Conservation (phyloP, 2,797 vertebrate species). For the Hirundo rustica region DNA sequence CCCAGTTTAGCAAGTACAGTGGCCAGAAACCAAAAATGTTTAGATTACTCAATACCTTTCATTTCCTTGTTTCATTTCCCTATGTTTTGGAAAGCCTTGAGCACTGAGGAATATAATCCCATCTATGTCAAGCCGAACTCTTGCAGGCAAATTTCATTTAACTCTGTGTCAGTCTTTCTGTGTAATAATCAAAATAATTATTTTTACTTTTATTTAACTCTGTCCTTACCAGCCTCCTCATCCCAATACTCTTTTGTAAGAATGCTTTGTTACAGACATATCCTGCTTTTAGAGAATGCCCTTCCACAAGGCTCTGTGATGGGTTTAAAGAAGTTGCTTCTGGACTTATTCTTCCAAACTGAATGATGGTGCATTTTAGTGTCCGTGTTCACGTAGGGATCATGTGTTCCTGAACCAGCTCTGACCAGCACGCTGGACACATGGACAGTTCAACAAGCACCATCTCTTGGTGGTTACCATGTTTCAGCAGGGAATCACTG, state of each 20-base stretch:
- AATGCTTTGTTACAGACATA: neutral
- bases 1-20: constrained; percentile 64
- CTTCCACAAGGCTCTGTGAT: neutral
- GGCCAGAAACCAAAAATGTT: constrained; percentile 73
- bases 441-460: neutral
- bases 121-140: constrained; percentile 42
- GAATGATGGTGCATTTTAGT: neutral
- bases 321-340: neutral
- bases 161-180: neutral
- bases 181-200: neutral
- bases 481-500: neutral
- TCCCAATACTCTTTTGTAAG: neutral
- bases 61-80: constrained; percentile 82
- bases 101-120: constrained; percentile 57
- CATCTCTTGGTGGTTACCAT: fast-evolving
- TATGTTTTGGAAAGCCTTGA: constrained; percentile 70
- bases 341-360: neutral
- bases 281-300: neutral
- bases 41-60: constrained; percentile 78
- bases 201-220: neutral
- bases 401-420: neutral
- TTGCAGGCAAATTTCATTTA: constrained; percentile 43
- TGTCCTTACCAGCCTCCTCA: neutral
- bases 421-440: neutral
- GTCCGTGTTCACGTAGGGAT: neutral